Base-by-base conservation (phyloP, 2,888 invertebrate genomes). In the Amblyjoppa proteus region DNA sequence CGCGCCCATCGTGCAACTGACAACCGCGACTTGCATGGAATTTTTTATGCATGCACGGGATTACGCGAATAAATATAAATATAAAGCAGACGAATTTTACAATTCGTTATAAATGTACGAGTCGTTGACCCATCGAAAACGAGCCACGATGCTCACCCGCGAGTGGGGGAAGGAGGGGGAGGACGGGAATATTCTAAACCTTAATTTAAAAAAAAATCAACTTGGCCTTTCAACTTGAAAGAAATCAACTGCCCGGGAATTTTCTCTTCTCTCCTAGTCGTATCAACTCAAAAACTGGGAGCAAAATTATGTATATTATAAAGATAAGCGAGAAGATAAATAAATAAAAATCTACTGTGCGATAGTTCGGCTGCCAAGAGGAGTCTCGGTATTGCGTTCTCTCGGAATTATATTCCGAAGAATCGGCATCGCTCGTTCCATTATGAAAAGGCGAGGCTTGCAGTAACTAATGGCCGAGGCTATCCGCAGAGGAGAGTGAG, bases 31-130 rank as follows among this genome's bases (percentile, higher is more conserved):
- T 61, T 79, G 83, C 75, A n/a, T 9, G 74, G 83, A 83, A 83
- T 83, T 83, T 61, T 75, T 79, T 79, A 83, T 83, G 83, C 61
- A 53, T 64, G 79, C 68, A 75, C 13, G 45, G 45, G 80, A 79
- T 83, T 83, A 83, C 45, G 75, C 73, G 11, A 34, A 64, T 64
- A 53, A 73, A 58, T 13, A 73, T 66, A 83, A 69, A 70, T 80
- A 83, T 75, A n/a, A 28, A 13, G 25, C 31, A 6, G 16, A 61
- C 61, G 61, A 61, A 61, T 61, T 61, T 25, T 13, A 31, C 31
- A 31, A 28, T 31, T 28, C 31, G 61, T 61, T 31, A 9, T 25
- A 16, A 61, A 31, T 6, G 5, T 31, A 9, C 16, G 13, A 16
- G 28, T 61, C 53, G 6, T 53, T 41, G 41, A 41, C 7, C 41